Evolutionary conservation across 2,113 vertebrate species (phyloP).

Genomic region (Triplophysa dalaica): DNA sequence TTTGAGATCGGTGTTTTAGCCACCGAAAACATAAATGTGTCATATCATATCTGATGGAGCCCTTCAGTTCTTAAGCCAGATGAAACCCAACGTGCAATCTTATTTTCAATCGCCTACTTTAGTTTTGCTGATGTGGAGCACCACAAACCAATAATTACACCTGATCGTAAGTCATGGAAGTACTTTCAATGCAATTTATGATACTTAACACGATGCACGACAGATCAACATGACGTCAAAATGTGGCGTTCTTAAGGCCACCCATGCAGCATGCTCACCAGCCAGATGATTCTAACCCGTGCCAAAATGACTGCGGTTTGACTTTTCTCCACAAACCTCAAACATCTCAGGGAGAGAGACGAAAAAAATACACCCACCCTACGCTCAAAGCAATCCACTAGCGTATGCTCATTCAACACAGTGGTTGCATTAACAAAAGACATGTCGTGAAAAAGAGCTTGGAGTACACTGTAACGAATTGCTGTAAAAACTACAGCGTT

Average conservation of each 20-base stretch:
- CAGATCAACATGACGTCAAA: background rate
- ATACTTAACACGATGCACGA: background rate
- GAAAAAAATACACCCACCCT: background rate
- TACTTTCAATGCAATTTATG: conserved; percentile 11
- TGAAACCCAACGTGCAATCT: conserved; percentile 22
- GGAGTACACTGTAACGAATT: too few species aligned
- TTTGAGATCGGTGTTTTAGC: conserved; percentile 14
- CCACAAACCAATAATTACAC: conserved; percentile 35
- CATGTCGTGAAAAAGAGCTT: background rate
- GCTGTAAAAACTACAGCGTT: too few species aligned
- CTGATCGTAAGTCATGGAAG: conserved; percentile 15
- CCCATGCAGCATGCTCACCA: conserved; percentile 24
- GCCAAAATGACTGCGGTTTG: conserved; percentile 40
- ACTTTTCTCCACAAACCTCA: conserved; percentile 23
- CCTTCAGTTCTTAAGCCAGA: conserved; percentile 10
- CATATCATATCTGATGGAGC: conserved; percentile 32
- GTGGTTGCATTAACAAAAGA: conserved; percentile 10
- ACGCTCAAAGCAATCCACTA: conserved; percentile 5
- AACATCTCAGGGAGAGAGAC: conserved; percentile 25
- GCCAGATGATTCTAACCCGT: conserved; percentile 34
- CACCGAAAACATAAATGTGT: conserved; percentile 10
- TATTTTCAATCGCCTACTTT: conserved; percentile 26
- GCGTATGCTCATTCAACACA: background rate
- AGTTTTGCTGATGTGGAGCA: conserved; percentile 23
- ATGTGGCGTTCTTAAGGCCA: conserved; percentile 22